Evolutionary conservation across 2,113 vertebrate species (phyloP).

Genomic region (Antechinus stuartii): DNA sequence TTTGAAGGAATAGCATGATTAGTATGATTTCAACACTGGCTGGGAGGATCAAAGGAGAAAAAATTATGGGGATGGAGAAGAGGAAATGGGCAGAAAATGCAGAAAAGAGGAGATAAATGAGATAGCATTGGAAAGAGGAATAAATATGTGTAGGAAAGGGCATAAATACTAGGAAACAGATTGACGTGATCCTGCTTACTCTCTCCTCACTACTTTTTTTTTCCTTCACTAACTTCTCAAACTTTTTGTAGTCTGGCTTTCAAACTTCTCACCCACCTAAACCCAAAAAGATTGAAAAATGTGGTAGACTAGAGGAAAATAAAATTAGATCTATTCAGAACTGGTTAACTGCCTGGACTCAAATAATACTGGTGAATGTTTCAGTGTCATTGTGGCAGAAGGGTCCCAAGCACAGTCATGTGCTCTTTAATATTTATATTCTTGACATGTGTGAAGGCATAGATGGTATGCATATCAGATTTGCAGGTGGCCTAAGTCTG

Average conservation of each 20-base stretch:
- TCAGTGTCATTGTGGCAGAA: background rate
- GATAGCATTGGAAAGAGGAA: background rate
- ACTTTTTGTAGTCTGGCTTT: background rate
- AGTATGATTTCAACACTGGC: background rate
- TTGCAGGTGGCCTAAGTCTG: no score
- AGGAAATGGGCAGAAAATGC: background rate
- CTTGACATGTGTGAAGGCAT: background rate
- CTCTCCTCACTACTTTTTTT: background rate
- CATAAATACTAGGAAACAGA: background rate
- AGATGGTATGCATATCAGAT: no score
- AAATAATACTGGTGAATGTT: background rate
- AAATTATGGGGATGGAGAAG: background rate
- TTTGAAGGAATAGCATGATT: background rate
- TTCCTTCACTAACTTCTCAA: background rate
- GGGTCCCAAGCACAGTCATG: background rate
- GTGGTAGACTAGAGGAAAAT: background rate
- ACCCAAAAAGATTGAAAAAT: background rate
- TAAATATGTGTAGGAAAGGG: background rate
- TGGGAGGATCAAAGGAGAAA: background rate
- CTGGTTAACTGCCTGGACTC: background rate
- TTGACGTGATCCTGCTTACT: background rate
- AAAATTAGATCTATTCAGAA: background rate
- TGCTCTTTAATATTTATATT: background rate
- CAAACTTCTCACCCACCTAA: background rate
- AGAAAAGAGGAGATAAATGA: background rate